Evolutionary conservation across 2,113 vertebrate species (phyloP), one percentile per base, ranked within the genome.

Genomic region (Triplophysa siluroides): DNA sequence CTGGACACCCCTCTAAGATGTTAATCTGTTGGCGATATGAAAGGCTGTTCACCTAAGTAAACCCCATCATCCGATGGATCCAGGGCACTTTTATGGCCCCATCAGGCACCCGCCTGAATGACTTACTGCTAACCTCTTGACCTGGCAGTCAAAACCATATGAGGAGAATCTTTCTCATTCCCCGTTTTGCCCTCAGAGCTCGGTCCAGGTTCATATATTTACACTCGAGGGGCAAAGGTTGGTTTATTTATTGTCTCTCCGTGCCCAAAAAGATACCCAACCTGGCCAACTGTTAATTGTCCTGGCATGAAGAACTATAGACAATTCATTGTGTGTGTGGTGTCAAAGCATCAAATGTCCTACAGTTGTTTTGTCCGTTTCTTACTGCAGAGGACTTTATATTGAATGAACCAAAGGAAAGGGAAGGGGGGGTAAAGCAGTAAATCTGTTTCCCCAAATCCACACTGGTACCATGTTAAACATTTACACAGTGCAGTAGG

Each of bases 21-120:
- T 92, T 90, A 90, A 93, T 92, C 87, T 92, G 87, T 88, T 90
- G 85, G 82, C 79, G 87, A 91, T 92, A 92, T 92, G 89, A 93
- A 92, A 90, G 89, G 88, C 85, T 73, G 83, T 88, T 92, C 89
- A 90, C 89, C 90, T 86, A 90, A 85, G 90, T 92, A 91, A 90
- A 91, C 78, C 73, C 85, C 43, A 87, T 85, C 85, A 85, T 87
- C 83, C 78, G 81, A 80, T 90, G 88, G 81, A 90, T 86, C 88
- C 85, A 6, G 85, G 83, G 81, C 90, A 83, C 86, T 94, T 77
- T 93, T 93, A 92, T 90, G 89, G 87, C 86, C 89, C 90, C 91
- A 90, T 90, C 92, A 92, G 92, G 91, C 90, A 91, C 90, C 91
- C 89, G 80, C 81, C 54, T 88, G 86, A 90, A 92, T 89, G 87